Evolutionary conservation across 2,888 invertebrate genomes (phyloP), one percentile per base, ranked within the genome.

Genomic region (Xanthia togata): DNA sequence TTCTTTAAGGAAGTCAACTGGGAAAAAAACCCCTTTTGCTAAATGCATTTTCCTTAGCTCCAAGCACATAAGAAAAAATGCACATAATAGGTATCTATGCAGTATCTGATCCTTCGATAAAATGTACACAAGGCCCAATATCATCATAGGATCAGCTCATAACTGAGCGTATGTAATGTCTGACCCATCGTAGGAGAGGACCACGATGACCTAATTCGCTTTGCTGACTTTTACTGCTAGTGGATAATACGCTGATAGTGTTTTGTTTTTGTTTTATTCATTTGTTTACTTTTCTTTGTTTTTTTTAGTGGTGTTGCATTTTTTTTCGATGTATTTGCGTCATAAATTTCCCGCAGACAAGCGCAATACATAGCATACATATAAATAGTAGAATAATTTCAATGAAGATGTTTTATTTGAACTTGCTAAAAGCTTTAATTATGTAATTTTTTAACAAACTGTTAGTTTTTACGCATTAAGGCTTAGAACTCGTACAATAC

Each of bases 121-220:
- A 38, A 55, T 26, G 14, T 62, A 53, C 50, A 44, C 2, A 57
- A 41, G 17, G 55, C 23, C 5, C n/a, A 59, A 63, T 64, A 70
- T 41, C 12, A 38, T 57, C 14, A 57, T n/a, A 12, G 31, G 76
- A 44, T 31, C 63, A 65, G 65, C 71, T 78, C 78, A 86, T 83
- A 86, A 78, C 41, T 55, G 73, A 70, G 69, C 71, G 77, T 82
- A 86, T 67, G 72, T 78, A 86, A 83, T 77, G 72, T 63, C n/a
- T 77, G 78, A 74, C 73, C 78, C 86, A 31, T 62, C 57, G 41
- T 38, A 60, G 23, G 67, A 26, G 53, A 69, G 59, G 44, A 59
- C 68, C 70, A 44, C 70, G 47, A 70, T 86, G 83, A 86, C 86
- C 83, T 73, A 78, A 38, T 83, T 86, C 83, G 83, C 83, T 74